Evolutionary conservation across 2,113 vertebrate species (phyloP).

Genomic region (Laticauda laticaudata): DNA sequence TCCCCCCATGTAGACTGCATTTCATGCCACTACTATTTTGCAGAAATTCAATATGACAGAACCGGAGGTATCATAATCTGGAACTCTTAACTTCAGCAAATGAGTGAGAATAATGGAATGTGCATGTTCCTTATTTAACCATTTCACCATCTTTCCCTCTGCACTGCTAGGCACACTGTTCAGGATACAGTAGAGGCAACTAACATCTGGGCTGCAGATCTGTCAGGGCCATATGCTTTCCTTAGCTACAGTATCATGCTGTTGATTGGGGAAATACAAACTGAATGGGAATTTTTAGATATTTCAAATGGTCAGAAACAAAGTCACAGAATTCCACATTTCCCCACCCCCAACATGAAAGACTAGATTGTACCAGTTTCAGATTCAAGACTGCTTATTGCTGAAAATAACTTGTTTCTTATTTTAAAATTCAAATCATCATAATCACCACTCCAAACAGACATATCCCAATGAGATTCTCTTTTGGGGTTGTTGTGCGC

Average conservation of each 20-base stretch:
- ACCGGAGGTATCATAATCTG: constrained; percentile 71
- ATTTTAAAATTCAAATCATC: constrained; percentile 57
- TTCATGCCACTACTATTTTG: constrained; percentile 70
- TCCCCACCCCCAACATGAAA: background rate
- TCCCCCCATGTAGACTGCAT: constrained; percentile 17
- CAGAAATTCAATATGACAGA: constrained; percentile 78
- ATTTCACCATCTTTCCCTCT: constrained; percentile 69
- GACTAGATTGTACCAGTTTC: constrained; percentile 26
- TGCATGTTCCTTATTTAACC: constrained; percentile 68
- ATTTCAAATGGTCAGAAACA: constrained; percentile 74
- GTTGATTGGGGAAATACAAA: constrained; percentile 73
- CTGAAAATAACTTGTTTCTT: constrained; percentile 59
- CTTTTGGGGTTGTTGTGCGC: constrained; percentile 36
- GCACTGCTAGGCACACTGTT: constrained; percentile 56
- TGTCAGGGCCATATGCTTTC: constrained; percentile 73
- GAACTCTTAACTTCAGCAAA: constrained; percentile 73
- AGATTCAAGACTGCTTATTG: constrained; percentile 26
- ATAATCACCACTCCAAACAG: constrained; percentile 60
- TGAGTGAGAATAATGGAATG: constrained; percentile 74
- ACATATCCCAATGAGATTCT: constrained; percentile 55
- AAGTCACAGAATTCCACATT: constrained; percentile 68
- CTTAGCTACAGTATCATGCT: constrained; percentile 63
- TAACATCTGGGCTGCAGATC: constrained; percentile 78
- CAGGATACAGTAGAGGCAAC: constrained; percentile 72
- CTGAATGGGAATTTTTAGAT: constrained; percentile 74